Conservation (phyloP, 2,888 invertebrate species). For the Parasteatoda lunata region DNA sequence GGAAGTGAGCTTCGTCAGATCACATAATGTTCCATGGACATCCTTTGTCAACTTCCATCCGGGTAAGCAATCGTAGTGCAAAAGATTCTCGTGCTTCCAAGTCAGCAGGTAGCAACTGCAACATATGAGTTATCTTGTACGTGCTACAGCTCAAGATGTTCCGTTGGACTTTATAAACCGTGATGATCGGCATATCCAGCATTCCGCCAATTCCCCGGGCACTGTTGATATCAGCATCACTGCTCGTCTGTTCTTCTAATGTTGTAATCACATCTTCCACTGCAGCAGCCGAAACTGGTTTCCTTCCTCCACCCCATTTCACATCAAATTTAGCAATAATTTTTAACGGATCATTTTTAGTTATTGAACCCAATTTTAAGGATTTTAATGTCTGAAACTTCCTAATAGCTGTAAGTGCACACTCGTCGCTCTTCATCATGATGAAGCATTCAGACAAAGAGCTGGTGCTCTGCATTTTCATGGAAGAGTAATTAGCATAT, state of each 20-base stretch:
- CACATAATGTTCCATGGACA: slow-evolving; percentile 10
- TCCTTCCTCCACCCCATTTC: too few species aligned
- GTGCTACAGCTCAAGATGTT: background rate
- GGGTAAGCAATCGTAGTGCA: background rate
- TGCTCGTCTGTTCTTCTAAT: background rate
- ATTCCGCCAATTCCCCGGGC: background rate
- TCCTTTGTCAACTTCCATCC: background rate
- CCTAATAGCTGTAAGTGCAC: background rate
- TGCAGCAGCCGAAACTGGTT: too few species aligned
- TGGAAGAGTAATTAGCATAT: too few species aligned
- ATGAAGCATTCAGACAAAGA: too few species aligned
- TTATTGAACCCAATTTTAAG: background rate
- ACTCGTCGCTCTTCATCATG: background rate
- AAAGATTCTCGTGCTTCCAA: background rate
- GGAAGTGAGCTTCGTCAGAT: background rate
- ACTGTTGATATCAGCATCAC: background rate
- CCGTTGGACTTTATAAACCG: background rate
- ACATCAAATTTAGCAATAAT: too few species aligned
- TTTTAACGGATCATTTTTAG: background rate
- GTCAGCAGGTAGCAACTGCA: background rate
- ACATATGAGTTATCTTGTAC: background rate
- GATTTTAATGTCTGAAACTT: background rate
- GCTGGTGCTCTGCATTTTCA: too few species aligned
- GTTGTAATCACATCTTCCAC: too few species aligned
- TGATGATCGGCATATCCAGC: slow-evolving; percentile 1